Conservation (phyloP, 2,888 invertebrate genomes). For the Meiosimyza platycephala region DNA sequence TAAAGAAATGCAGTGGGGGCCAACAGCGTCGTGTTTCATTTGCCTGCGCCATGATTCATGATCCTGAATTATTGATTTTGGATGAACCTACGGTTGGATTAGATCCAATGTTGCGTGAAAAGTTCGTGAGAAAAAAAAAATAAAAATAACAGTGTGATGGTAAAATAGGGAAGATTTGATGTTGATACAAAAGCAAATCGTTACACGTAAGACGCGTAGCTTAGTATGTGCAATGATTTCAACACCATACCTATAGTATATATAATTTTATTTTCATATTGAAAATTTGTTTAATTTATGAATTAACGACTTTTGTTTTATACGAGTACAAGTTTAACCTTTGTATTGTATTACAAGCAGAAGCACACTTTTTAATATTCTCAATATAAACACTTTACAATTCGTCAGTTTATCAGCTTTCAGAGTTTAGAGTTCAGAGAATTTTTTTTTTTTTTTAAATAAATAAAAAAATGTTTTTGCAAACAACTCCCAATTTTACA, state of each 20-base stretch:
- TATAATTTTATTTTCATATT: too few species aligned
- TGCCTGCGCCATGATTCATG: conserved; percentile 88
- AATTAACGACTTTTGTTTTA: neutral
- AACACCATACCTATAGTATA: too few species aligned
- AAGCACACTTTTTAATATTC: too few species aligned
- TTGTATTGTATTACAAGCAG: too few species aligned
- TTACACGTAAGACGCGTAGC: too few species aligned
- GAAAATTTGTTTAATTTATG: too few species aligned
- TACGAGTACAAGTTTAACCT: too few species aligned
- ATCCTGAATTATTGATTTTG: conserved; percentile 87
- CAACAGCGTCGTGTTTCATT: conserved; percentile 91
- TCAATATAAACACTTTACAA: too few species aligned
- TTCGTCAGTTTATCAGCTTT: neutral
- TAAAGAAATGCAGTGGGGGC: conserved; percentile 86
- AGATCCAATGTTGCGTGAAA: conserved; percentile 87
- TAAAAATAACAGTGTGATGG: neutral
- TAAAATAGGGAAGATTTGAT: neutral
- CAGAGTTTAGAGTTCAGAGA: neutral
- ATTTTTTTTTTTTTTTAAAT: neutral
- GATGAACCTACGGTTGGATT: conserved; percentile 96
- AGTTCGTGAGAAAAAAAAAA: conserved; percentile 68
- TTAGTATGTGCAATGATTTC: too few species aligned
- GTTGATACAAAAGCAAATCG: too few species aligned
- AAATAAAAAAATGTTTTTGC: too few species aligned
- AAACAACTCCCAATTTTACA: too few species aligned